Conservation (phyloP, 2,797 vertebrate species). For the Falco cherrug region DNA sequence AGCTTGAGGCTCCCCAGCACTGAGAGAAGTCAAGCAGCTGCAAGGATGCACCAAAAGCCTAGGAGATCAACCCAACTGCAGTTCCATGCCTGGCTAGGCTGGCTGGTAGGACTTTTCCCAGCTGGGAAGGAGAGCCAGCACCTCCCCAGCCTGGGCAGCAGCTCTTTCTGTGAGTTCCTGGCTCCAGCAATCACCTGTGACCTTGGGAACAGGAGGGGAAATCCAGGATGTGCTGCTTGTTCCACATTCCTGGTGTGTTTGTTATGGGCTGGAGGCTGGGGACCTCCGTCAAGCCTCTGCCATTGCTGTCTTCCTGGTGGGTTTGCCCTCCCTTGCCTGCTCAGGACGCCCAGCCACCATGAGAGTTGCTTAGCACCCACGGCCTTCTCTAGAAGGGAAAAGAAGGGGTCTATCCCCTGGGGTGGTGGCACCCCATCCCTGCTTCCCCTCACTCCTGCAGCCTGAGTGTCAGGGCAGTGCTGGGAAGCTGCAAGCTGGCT, state of each 20-base stretch:
- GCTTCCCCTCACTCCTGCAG: background rate
- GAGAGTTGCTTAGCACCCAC: fast-evolving
- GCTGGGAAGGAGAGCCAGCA: background rate
- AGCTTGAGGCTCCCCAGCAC: background rate
- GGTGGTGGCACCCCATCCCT: background rate
- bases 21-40: background rate
- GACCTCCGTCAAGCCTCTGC: background rate
- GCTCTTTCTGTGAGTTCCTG: background rate
- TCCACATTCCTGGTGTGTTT: background rate
- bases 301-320: background rate
- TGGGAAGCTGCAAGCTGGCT: background rate
- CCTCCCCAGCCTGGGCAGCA: background rate
- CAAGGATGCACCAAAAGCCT: background rate
- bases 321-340: background rate
- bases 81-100: background rate
- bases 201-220: background rate
- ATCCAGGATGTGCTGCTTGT: background rate
- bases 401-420: background rate
- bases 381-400: background rate
- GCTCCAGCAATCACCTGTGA: background rate
- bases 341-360: fast-evolving
- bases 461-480: background rate
- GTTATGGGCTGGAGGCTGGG: background rate
- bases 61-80: background rate
- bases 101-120: background rate